Conservation (phyloP, 2,113 vertebrate genomes). For the Coptodon rendalli region DNA sequence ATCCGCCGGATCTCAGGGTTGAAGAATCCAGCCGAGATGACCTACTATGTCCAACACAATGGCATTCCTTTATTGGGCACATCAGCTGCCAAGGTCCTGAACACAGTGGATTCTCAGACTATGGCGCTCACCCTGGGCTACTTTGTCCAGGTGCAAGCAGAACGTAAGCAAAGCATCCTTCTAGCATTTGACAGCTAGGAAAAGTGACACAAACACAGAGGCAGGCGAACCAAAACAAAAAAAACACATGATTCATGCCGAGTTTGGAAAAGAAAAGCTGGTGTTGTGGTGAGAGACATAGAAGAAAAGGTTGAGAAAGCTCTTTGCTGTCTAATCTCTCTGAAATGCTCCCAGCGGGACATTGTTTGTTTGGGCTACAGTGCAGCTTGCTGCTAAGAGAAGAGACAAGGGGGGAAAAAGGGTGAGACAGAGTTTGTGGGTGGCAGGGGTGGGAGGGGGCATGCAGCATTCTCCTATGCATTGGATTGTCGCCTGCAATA, state of each 20-base stretch:
- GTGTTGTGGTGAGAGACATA: not conserved
- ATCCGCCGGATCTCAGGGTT: constrained; percentile 84
- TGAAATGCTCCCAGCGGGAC: constrained; percentile 24
- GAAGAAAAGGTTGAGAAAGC: constrained; percentile 10
- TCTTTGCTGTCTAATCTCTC: constrained; percentile 37
- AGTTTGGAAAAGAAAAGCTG: constrained; percentile 1
- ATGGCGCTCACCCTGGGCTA: constrained; percentile 95
- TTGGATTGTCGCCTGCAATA: constrained; percentile 7
- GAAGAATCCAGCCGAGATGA: constrained; percentile 91
- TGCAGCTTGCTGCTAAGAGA: constrained; percentile 13
- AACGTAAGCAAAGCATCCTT: constrained; percentile 78
- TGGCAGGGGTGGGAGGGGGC: not conserved
- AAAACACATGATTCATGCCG: not conserved
- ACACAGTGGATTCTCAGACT: constrained; percentile 93
- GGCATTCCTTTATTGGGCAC: constrained; percentile 84
- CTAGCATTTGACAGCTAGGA: not conserved
- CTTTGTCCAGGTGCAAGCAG: constrained; percentile 94
- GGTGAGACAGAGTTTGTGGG: not conserved
- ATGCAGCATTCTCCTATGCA: constrained; percentile 20
- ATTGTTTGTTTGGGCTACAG: constrained; percentile 43
- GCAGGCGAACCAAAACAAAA: not conserved
- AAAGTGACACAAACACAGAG: not conserved
- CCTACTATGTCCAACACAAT: constrained; percentile 87
- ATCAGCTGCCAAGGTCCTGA: constrained; percentile 90
- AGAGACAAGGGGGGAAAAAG: not conserved